Evolutionary conservation across 92 coral and sea anemone species (phyloP).

Genomic region (Porites lobata): DNA sequence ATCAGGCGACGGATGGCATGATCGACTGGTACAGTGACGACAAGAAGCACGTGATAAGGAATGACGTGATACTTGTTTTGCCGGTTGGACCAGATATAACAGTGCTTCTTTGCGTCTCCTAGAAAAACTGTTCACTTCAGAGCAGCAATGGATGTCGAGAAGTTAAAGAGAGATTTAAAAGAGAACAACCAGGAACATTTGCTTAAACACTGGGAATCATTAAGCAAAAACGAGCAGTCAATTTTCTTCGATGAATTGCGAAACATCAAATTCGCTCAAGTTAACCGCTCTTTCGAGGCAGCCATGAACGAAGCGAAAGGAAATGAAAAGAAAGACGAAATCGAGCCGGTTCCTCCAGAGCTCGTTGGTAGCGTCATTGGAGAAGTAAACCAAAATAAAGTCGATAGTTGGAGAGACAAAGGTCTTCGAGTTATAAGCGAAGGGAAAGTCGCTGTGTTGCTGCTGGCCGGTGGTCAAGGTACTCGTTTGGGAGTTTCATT

Average conservation of each 20-base stretch:
- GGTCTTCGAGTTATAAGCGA: conserved; percentile 88
- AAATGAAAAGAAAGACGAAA: conserved; percentile 88
- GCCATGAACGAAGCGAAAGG: conserved; percentile 61
- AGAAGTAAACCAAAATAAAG: conserved; percentile 54
- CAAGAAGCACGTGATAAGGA: neutral
- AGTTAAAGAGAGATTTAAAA: conserved; percentile 72
- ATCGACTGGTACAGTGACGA: too few relatives aligned
- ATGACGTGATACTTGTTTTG: neutral
- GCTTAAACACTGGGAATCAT: conserved; percentile 76
- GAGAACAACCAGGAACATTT: conserved; percentile 86
- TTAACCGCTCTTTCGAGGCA: conserved; percentile 75
- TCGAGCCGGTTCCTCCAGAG: conserved; percentile 87
- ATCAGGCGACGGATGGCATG: too few relatives aligned
- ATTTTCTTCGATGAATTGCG: conserved; percentile 75
- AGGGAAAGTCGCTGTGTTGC: conserved; percentile 92
- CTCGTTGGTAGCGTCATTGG: conserved; percentile 79
- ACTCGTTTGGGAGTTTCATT: conserved; percentile 90
- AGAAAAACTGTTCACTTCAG: neutral
- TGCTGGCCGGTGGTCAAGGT: conserved; percentile 98
- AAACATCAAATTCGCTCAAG: conserved; percentile 79
- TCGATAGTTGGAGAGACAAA: conserved; percentile 74
- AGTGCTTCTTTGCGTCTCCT: too few relatives aligned
- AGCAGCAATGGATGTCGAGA: conserved; percentile 84
- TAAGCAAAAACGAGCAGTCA: conserved; percentile 65
- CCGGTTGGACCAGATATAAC: neutral